Percentiles rank a stretch among this genome's conserved stretches.
Evolutionary conservation across 1,140 invertebrate genomes (phyloP).

Genomic region (Triops cancriformis): DNA sequence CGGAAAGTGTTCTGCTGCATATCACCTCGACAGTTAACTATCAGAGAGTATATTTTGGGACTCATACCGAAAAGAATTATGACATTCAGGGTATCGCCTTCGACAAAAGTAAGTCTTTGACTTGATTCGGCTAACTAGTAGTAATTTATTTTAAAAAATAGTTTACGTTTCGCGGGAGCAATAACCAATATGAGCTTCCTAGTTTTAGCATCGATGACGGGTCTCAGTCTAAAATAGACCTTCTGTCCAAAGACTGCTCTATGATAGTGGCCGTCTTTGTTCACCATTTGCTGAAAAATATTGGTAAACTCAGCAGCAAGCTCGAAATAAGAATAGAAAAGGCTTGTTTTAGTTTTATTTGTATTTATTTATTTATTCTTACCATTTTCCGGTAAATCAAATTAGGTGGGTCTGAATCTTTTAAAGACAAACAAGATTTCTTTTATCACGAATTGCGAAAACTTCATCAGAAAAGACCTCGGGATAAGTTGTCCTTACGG

Average conservation of each 20-base stretch:
- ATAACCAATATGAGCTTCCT: constrained; percentile 41
- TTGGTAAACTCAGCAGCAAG: constrained; percentile 54
- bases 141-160: constrained; percentile 39
- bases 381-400: neutral
- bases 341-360: neutral
- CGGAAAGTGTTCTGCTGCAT: constrained; percentile 82
- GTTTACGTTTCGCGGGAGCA: constrained; percentile 49
- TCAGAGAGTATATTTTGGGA: constrained; percentile 86
- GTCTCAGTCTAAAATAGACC: constrained; percentile 71
- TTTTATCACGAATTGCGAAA: constrained; percentile 88
- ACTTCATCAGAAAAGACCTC: constrained; percentile 70
- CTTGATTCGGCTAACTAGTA: neutral
- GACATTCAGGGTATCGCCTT: constrained; percentile 86
- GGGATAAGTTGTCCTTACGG: constrained; percentile 73
- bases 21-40: constrained; percentile 75
- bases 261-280: constrained; percentile 88
- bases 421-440: constrained; percentile 90
- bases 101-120: constrained; percentile 60
- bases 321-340: too few species aligned
- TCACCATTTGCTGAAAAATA: constrained; percentile 85
- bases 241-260: constrained; percentile 73
- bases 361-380: neutral
- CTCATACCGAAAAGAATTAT: constrained; percentile 83
- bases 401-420: constrained; percentile 79
- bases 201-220: constrained; percentile 80